Evolutionary conservation across 1,140 invertebrate species (phyloP), one percentile per base, ranked within the genome.

Genomic region (Drosophila nasuta): DNA sequence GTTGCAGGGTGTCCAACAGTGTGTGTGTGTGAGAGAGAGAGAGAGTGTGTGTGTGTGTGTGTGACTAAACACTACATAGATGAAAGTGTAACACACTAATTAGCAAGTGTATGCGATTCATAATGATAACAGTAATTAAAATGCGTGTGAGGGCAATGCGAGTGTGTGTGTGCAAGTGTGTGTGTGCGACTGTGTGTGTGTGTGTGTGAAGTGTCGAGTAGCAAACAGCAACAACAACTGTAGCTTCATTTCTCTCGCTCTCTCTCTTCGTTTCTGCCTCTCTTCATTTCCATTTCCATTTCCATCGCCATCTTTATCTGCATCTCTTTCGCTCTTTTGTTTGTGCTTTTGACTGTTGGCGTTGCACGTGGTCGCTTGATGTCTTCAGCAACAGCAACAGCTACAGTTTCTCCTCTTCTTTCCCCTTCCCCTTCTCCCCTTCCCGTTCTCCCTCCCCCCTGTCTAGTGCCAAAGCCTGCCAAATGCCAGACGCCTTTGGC

Each of bases 61-160:
- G 60, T 49, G 48, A 43, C 70, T 59, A 56, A 81, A 89, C 81
- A 81, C 74, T 90, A 63, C 52, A 69, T 75, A 90, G 88, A 89
- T 76, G 81, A 89, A 85, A 85, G 81, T 81, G 85, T 85, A 85
- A 89, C 86, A 89, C 78, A 90, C 81, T 89, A 89, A 89, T 89
- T 89, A 89, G 85, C 85, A 63, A 43, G 57, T 85, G 86, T 85
- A 79, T 89, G 78, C 81, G 85, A 89, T 85, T 89, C 85, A 89
- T 89, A 89, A 89, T 79, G 85, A 89, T 89, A 89, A 85, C 85
- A 89, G 85, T 81, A 89, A 89, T 89, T 89, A 89, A 81, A 87
- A 89, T 71, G 75, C 80, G 63, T 66, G 58, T 73, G 45, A 54
- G 51, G 60, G 11, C 3, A 5, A 6, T 13, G 11, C 5, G 38